Evolutionary conservation across 2,888 invertebrate genomes (phyloP).

Genomic region (Taphrorychus bicolor): DNA sequence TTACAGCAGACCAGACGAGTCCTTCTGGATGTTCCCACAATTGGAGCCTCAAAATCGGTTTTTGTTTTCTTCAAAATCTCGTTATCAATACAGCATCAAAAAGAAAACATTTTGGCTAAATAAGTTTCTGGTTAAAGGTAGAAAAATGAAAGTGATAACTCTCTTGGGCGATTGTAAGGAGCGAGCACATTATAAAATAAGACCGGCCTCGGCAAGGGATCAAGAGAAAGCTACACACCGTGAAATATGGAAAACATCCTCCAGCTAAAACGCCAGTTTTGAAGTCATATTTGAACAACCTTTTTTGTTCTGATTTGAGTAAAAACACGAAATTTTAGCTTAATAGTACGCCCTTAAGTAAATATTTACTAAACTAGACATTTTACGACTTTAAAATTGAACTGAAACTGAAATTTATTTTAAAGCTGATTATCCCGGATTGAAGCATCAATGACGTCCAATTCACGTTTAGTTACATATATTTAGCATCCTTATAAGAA

Average conservation of each 20-base stretch:
- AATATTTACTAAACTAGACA: no score
- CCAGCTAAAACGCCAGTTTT: constrained; percentile 23
- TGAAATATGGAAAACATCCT: constrained; percentile 54
- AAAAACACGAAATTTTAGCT: no score
- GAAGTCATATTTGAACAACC: not conserved
- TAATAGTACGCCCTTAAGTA: no score
- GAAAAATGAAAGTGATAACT: not conserved
- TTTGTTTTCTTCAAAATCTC: not conserved
- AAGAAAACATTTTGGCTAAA: no score
- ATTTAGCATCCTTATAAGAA: no score
- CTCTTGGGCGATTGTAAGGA: constrained; percentile 28
- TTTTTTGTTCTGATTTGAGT: not conserved
- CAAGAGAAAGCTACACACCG: constrained; percentile 50
- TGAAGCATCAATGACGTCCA: no score
- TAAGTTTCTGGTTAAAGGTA: no score
- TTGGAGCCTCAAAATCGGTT: not conserved
- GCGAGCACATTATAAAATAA: constrained; percentile 32
- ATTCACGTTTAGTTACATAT: no score
- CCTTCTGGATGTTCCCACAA: not conserved
- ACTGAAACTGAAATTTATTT: no score
- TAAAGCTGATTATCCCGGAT: no score
- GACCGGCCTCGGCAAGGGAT: constrained; percentile 49
- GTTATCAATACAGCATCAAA: not conserved
- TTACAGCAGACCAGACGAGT: constrained; percentile 58
- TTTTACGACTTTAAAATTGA: no score